Evolutionary conservation across 2,113 vertebrate species (phyloP), one percentile per base, ranked within the genome.

Genomic region (Oncorhynchus nerka): DNA sequence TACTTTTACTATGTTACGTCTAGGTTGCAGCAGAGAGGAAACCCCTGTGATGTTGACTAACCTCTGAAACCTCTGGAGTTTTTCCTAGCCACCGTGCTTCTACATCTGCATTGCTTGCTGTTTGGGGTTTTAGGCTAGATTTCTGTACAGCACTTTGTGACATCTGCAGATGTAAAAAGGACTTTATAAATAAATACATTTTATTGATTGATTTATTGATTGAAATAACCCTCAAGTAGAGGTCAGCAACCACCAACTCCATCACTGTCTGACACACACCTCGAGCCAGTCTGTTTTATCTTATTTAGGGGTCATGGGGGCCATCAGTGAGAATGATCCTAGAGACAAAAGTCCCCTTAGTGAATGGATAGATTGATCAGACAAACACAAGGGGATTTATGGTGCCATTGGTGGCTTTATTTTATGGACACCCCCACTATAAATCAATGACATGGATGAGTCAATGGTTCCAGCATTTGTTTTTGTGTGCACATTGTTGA

Each of bases 381-480:
- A 39, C n/a, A 74, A 71, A 5, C 75, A 57, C 55, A 32, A 34
- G 20, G 72, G 51, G 76, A 51, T 22, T 9, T 32, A 48, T 11
- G 13, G 73, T 80, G 68, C 73, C 80, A 80, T 49, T 67, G 73
- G 67, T 30, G 72, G 77, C 78, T 88, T 88, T 87, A 85, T 89
- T 77, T 81, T 59, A 57, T 71, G 71, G 78, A 73, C 80, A 70
- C 73, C 85, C 71, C 81, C 79, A 77, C 83, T 79, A 87, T 81
- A 86, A 89, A 88, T 90, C 87, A 86, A 84, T 87, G 79, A 87
- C 77, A 76, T 45, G 75, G 84, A 84, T 80, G 79, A 86, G 84
- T 80, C 77, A 84, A 68, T 68, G 74, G 24, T 12, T 69, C 71
- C 65, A 76, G 88, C 79, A 82, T 79, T 80, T 67, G 39, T 74